These are phyloP conservation scores for Volucella inanis DNA, from an alignment of 2,888 invertebrate species.

Conservation along the genomic window DNA sequence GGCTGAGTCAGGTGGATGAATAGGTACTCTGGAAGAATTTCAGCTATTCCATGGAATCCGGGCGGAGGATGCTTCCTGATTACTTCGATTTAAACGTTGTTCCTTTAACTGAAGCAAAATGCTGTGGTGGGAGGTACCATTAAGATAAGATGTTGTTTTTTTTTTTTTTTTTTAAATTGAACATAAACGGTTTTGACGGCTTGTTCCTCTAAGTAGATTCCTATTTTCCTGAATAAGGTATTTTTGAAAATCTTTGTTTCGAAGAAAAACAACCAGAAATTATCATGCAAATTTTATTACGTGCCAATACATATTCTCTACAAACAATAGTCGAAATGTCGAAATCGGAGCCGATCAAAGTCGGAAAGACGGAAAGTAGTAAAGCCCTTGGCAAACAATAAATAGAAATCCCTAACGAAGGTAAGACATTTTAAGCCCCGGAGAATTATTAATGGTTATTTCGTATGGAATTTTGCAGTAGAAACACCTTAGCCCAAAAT, in stretches of 20 bases:
- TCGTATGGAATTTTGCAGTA: not conserved
- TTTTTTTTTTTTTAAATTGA: not conserved
- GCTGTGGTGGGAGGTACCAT: conserved; percentile 27
- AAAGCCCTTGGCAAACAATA: conserved; percentile 1
- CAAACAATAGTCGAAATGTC: no score
- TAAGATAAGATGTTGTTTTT: conserved; percentile 54
- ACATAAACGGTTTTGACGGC: not conserved
- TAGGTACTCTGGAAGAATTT: conserved; percentile 44
- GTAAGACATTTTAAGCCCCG: not conserved
- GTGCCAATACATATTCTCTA: no score
- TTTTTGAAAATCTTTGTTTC: no score
- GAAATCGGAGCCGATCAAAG: no score
- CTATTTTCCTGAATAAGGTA: not conserved
- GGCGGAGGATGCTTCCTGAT: conserved; percentile 10
- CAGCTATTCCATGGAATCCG: not conserved
- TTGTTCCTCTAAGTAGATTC: no score
- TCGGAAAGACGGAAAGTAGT: not conserved
- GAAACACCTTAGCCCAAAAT: not conserved
- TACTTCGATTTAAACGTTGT: conserved; percentile 48
- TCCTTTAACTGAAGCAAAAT: conserved; percentile 16
- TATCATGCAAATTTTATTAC: no score
- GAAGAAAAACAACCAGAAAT: no score
- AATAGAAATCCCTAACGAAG: not conserved
- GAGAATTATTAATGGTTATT: conserved; percentile 1
- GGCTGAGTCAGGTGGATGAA: conserved; percentile 20